These are phyloP conservation scores for Bradypus variegatus DNA, from an alignment of 2,797 vertebrate species.

Conservation along the genomic window DNA sequence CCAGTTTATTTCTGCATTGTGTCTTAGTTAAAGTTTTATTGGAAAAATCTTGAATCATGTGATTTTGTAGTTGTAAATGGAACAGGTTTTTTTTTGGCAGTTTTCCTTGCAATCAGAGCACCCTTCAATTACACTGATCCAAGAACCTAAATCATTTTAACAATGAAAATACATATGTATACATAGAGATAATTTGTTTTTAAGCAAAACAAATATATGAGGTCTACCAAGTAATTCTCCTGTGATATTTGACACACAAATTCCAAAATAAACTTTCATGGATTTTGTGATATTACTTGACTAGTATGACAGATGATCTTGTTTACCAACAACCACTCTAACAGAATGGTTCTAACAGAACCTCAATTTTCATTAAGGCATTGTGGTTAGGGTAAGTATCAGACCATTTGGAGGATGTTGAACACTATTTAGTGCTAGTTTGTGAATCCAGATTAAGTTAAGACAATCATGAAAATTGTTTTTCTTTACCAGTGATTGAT, in stretches of 20 bases:
- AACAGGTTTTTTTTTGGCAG: neutral
- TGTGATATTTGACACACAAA: neutral
- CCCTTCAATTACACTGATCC: neutral
- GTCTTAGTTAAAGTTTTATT: neutral
- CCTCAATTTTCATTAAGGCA: constrained; percentile 17
- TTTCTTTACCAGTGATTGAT: neutral
- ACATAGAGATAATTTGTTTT: neutral
- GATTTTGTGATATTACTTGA: neutral
- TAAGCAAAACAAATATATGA: constrained; percentile 3
- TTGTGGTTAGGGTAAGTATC: neutral
- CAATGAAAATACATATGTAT: neutral
- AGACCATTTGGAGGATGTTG: neutral
- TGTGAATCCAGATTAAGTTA: neutral
- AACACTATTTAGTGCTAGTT: neutral
- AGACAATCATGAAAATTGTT: neutral
- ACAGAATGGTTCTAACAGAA: neutral
- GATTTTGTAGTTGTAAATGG: neutral
- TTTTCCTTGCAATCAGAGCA: neutral
- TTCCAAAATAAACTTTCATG: neutral
- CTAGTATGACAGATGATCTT: neutral
- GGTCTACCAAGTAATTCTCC: neutral
- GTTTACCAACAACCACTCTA: neutral
- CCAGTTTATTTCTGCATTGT: neutral
- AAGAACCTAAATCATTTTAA: neutral
- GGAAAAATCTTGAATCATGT: neutral